Evolutionary conservation across 2,113 vertebrate genomes (phyloP).

Genomic region (Oxyura jamaicensis): DNA sequence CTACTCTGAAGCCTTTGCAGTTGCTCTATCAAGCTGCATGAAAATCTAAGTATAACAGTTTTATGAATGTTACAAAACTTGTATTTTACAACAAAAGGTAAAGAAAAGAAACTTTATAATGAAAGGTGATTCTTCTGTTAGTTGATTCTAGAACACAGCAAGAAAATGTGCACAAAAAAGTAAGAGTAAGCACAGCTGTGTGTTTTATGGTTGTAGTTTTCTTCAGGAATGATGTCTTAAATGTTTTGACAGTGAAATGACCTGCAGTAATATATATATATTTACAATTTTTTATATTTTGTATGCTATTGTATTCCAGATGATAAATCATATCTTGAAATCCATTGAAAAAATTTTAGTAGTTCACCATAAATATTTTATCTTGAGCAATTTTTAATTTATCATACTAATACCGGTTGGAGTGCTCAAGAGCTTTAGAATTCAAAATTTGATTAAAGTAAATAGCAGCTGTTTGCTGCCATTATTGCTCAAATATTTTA

Average conservation of each 20-base stretch:
- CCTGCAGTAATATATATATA: not conserved
- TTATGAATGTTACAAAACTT: not conserved
- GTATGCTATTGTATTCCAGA: not conserved
- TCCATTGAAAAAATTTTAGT: not conserved
- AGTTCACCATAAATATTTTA: not conserved
- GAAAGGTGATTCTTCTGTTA: not conserved
- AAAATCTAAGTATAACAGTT: not conserved
- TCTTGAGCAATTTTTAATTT: not conserved
- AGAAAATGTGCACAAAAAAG: not conserved
- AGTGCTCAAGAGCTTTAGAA: not conserved
- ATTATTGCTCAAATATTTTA: not conserved
- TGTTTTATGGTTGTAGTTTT: not conserved
- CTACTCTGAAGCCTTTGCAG: not conserved
- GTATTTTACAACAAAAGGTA: not conserved
- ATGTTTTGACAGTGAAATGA: not conserved
- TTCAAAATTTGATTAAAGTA: not conserved
- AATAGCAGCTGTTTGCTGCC: fast-evolving
- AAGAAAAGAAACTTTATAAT: not conserved
- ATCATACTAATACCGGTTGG: not conserved
- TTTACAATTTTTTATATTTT: not conserved
- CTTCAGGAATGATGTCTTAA: not conserved
- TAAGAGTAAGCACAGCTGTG: not conserved
- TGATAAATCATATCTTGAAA: not conserved
- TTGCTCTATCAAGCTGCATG: not conserved
- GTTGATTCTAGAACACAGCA: not conserved